Evolutionary conservation across 1,140 invertebrate species (phyloP).

Genomic region (Drosophila santomea): DNA sequence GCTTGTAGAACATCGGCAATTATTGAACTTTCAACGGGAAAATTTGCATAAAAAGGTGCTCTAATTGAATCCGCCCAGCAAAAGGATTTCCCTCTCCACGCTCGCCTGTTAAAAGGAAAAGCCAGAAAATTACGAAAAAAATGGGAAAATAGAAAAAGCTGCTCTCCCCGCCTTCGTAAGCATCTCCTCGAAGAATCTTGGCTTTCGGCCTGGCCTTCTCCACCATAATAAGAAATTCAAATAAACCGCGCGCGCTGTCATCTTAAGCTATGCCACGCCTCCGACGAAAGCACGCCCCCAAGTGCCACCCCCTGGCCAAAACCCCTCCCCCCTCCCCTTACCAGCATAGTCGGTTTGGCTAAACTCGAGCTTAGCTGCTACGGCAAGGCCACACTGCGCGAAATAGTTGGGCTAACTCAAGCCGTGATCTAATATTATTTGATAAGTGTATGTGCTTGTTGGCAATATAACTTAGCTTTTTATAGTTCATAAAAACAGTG

Average conservation of each 20-base stretch:
- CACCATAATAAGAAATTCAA: constrained; percentile 81
- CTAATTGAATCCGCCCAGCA: constrained; percentile 70
- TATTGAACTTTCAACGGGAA: constrained; percentile 68
- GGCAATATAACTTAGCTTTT: too few relatives aligned
- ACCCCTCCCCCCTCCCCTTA: not conserved
- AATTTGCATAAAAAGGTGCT: constrained; percentile 80
- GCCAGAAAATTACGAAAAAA: constrained; percentile 49
- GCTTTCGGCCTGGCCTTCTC: constrained; percentile 21
- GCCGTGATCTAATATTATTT: not conserved
- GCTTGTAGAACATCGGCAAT: constrained; percentile 76
- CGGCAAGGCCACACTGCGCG: constrained; percentile 28
- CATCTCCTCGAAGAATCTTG: not conserved
- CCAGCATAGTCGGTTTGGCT: constrained; percentile 71
- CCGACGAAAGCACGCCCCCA: constrained; percentile 57
- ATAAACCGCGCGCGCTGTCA: constrained; percentile 82
- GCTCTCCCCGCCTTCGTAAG: constrained; percentile 13
- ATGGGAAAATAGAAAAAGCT: constrained; percentile 38
- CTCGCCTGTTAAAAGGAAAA: constrained; percentile 35
- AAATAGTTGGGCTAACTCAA: not conserved
- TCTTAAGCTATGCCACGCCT: constrained; percentile 81
- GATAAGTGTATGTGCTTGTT: not conserved
- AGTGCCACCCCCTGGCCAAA: constrained; percentile 11
- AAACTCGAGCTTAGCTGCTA: constrained; percentile 80
- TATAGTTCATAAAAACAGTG: too few relatives aligned
- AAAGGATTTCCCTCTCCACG: constrained; percentile 61